These are phyloP conservation scores for Megamerina dolium DNA, from an alignment of 2,888 invertebrate species.

Conservation along the genomic window DNA sequence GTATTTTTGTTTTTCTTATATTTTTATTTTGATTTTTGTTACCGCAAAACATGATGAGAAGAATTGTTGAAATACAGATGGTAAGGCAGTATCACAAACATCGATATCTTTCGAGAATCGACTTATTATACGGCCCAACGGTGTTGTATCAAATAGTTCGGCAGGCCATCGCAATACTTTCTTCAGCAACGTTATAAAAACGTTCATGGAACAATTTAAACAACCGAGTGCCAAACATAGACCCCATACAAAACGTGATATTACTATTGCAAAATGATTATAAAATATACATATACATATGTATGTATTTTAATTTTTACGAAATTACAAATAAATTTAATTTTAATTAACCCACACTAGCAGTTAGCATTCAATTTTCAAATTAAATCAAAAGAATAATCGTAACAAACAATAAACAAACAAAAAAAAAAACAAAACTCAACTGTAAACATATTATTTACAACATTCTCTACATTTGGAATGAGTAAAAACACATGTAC, in stretches of 20 bases:
- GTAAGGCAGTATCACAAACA: constrained; percentile 54
- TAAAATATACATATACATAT: too few species aligned
- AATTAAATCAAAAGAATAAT: too few species aligned
- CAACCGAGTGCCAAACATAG: constrained; percentile 49
- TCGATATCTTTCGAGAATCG: constrained; percentile 61
- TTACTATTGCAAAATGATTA: too few species aligned
- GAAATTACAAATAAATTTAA: too few species aligned
- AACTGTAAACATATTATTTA: too few species aligned
- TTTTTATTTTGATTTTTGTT: too few species aligned
- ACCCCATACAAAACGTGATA: constrained; percentile 45
- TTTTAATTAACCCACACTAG: constrained; percentile 6
- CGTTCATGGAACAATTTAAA: constrained; percentile 55
- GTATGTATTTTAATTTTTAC: too few species aligned
- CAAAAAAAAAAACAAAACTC: too few species aligned
- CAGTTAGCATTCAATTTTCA: constrained; percentile 11
- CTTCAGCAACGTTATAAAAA: constrained; percentile 57
- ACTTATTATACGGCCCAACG: constrained; percentile 67
- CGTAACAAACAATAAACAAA: too few species aligned
- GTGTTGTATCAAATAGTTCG: constrained; percentile 74
- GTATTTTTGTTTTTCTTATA: too few species aligned
- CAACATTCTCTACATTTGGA: too few species aligned
- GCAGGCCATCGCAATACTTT: constrained; percentile 64
- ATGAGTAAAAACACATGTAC: too few species aligned
- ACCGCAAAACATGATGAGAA: constrained; percentile 50
- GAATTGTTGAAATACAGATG: constrained; percentile 44